Evolutionary conservation across 2,113 vertebrate genomes (phyloP).

Genomic region (Arenaria interpres): DNA sequence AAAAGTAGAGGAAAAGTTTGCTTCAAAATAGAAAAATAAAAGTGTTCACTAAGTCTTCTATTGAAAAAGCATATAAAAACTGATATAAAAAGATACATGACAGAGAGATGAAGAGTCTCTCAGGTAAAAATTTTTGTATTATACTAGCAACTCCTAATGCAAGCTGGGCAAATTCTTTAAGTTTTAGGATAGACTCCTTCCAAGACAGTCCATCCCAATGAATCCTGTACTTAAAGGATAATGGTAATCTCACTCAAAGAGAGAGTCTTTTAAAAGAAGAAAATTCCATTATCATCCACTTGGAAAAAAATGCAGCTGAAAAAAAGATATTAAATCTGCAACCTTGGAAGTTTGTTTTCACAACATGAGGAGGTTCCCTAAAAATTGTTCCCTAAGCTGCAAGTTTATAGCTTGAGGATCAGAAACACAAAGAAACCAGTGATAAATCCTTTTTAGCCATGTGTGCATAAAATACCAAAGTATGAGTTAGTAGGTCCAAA

Average conservation of each 20-base stretch:
- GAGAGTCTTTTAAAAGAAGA: neutral
- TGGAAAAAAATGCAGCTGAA: neutral
- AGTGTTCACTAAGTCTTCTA: neutral
- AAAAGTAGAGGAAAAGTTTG: neutral
- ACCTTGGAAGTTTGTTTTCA: neutral
- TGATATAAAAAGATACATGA: neutral
- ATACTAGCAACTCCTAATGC: neutral
- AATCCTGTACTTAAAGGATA: neutral
- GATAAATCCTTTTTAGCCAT: neutral
- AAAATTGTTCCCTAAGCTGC: neutral
- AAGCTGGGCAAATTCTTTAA: neutral
- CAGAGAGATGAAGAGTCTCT: neutral
- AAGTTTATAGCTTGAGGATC: neutral
- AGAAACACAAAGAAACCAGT: neutral
- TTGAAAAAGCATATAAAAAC: neutral
- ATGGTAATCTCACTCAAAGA: neutral
- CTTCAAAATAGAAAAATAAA: neutral
- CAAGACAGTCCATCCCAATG: neutral
- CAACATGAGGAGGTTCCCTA: neutral
- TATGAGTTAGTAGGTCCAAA: neutral
- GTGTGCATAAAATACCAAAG: neutral
- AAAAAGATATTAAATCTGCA: neutral
- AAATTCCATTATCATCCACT: neutral
- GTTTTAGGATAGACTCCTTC: neutral
- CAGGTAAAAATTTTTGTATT: neutral